Percentiles rank a stretch among this genome's conserved stretches.
Evolutionary conservation across 2,113 vertebrate genomes (phyloP).

Genomic region (Arizona elegans): DNA sequence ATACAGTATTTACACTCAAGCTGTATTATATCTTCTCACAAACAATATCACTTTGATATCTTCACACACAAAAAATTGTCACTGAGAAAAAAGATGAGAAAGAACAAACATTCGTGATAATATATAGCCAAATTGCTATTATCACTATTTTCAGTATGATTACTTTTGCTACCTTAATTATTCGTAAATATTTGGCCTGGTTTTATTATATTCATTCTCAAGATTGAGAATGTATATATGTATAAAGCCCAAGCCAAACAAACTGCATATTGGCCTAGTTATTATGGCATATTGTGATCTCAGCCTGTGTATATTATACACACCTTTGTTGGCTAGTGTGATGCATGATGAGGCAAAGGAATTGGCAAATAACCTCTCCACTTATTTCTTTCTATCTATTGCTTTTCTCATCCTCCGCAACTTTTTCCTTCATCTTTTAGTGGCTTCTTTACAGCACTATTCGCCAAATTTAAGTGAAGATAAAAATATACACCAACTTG

Average conservation of each 20-base stretch:
- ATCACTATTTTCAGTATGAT: neutral
- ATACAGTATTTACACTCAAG: neutral
- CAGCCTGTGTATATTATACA: neutral
- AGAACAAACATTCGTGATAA: neutral
- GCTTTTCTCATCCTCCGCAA: neutral
- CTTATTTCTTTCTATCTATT: neutral
- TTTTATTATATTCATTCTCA: neutral
- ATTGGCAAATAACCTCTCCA: neutral
- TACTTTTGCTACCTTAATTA: neutral
- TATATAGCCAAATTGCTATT: neutral
- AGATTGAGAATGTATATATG: neutral
- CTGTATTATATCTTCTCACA: neutral
- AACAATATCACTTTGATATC: neutral
- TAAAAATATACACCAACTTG: neutral
- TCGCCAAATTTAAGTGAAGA: neutral
- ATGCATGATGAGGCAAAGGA: neutral
- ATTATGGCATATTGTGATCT: neutral
- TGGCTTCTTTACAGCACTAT: neutral
- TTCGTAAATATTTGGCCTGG: neutral
- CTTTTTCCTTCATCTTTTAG: neutral
- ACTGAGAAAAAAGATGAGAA: neutral
- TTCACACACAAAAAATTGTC: neutral
- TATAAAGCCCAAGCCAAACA: neutral
- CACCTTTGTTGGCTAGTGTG: neutral
- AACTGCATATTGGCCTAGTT: neutral